Base-by-base conservation (phyloP, 2,888 invertebrate genomes). In the Chloromyia formosa region DNA sequence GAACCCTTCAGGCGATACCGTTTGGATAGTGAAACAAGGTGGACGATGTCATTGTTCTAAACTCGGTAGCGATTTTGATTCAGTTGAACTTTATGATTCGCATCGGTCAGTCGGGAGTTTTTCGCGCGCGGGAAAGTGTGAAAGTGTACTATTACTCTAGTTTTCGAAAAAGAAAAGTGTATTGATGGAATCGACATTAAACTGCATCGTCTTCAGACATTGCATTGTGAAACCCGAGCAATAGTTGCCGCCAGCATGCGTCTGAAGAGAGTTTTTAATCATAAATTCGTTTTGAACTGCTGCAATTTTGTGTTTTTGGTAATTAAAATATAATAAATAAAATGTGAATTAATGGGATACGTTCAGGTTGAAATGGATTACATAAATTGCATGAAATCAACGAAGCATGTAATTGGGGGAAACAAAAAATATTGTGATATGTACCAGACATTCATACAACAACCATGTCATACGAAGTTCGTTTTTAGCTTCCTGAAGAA, bases 211-310 rank as follows among this genome's bases (percentile, higher is more conserved):
- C 10, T 45, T 45, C 2, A 16, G 27, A 35, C 2, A 49, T 49
- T 49, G 49, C 1, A n/a, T n/a, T n/a, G n/a, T 1, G 14, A 12
- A 49, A 49, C 49, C 4, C 49, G 12, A 10, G 16, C 27, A 35
- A 35, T 35, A 35, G 7, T 35, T 35, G 27, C 27, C 27, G 7
- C 12, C 56, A 60, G 7, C n/a, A 74, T 74, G 73, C 23, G 64
- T 27, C 18, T 64, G 7, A 49, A 27, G 72, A 81, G 80, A 76
- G 84, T 88, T 78, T 86, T 87, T 62, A 89, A 88, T 83, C 89
- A 90, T 74, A 91, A 90, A 86, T 87, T 88, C 78, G 84, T 92
- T 77, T 88, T 91, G 82, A 90, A 91, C 78, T 87, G 88, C 82
- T 90, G 89, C 80, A 92, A 92, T 83, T 88, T 90, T 77, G 82